phyloP scores from a whole-genome alignment of 2,113 vertebrate genomes.

The Odobenus rosmarus region DNA sequence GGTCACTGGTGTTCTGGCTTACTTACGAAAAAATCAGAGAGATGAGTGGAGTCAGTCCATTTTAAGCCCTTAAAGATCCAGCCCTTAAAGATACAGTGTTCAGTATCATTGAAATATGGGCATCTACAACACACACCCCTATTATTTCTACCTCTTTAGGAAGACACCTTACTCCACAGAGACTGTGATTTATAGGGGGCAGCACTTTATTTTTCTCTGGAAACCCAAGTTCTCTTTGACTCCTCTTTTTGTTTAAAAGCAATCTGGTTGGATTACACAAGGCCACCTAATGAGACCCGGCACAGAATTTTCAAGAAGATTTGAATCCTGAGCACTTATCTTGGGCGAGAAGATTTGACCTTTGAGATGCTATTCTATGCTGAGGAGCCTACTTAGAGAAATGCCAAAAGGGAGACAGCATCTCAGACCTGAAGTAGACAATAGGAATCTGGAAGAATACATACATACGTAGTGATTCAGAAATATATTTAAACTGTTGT shows the following conservation, averaged over 20 bases:
- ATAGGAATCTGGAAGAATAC: neutral
- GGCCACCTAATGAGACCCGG: conserved; percentile 42
- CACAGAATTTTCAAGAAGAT: conserved; percentile 56
- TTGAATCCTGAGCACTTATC: conserved; percentile 23
- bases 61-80: conserved; percentile 84
- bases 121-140: conserved; percentile 64
- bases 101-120: conserved; percentile 57
- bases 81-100: conserved; percentile 68
- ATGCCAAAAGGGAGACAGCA: neutral
- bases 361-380: neutral
- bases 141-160: conserved; percentile 79
- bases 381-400: conserved; percentile 41
- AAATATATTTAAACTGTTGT: neutral
- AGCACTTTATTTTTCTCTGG: conserved; percentile 70
- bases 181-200: conserved; percentile 68
- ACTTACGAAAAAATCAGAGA: conserved; percentile 92
- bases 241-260: conserved; percentile 60
- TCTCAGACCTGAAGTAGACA: conserved; percentile 14
- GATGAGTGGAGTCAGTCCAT: conserved; percentile 87
- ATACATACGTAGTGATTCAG: neutral
- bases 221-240: conserved; percentile 66
- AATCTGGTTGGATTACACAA: conserved; percentile 56
- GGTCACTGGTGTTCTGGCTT: conserved; percentile 94
- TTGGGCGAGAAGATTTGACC: conserved; percentile 45
- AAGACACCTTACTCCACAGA: conserved; percentile 72